These are phyloP conservation scores for Leptoclinus maculatus DNA, from an alignment of 2,797 vertebrate species.

Conservation along the genomic window DNA sequence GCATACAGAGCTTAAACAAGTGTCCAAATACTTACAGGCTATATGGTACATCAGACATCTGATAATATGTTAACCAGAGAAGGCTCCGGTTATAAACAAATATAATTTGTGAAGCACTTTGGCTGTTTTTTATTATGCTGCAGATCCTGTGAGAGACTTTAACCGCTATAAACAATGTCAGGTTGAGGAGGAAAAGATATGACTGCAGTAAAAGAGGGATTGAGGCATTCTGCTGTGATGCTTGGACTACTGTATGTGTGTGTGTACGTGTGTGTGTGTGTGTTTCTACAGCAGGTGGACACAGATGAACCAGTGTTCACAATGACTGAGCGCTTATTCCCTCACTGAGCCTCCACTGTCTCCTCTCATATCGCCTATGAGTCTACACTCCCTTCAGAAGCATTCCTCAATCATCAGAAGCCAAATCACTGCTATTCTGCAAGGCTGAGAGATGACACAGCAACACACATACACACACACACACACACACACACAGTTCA, in stretches of 20 bases:
- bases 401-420: constrained; percentile 66
- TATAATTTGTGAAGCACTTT: not conserved
- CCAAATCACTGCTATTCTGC: constrained; percentile 49
- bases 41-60: not conserved
- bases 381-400: constrained; percentile 49
- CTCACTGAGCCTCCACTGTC: constrained; percentile 72
- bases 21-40: not conserved
- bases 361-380: constrained; percentile 57
- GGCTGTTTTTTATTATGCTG: constrained; percentile 3
- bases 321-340: constrained; percentile 76
- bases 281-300: constrained; percentile 70
- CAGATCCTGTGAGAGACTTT: constrained; percentile 5
- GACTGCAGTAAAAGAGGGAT: constrained; percentile 29
- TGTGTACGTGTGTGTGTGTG: constrained; percentile 30
- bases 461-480: constrained; percentile 13
- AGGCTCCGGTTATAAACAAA: constrained; percentile 7
- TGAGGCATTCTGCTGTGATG: constrained; percentile 50
- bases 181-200: constrained; percentile 12
- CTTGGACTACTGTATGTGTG: constrained; percentile 12
- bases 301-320: constrained; percentile 81
- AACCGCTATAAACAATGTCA: not conserved
- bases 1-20: not conserved
- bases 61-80: constrained; percentile 18
- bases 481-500: constrained; percentile 10
- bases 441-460: constrained; percentile 12